These are phyloP conservation scores for Penaeus vannamei DNA, from an alignment of 1,140 invertebrate genomes.

Conservation along the genomic window DNA sequence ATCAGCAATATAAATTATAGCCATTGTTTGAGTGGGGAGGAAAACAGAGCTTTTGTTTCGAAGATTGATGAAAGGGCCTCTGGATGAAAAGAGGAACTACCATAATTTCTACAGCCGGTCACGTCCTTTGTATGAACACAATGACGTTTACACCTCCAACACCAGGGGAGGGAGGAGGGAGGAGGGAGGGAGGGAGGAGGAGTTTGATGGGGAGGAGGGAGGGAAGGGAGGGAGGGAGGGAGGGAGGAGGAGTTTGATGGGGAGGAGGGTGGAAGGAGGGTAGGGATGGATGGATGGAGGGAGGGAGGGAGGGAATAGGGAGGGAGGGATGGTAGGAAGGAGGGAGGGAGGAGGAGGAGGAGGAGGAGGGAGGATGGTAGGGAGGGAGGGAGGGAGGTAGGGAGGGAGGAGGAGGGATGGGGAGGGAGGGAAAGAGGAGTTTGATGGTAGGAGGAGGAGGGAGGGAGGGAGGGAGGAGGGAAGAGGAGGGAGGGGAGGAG, in stretches of 20 bases:
- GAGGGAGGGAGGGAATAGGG: too few relatives aligned
- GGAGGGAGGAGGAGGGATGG: too few relatives aligned
- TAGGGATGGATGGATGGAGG: too few relatives aligned
- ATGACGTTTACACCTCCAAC: constrained; percentile 11
- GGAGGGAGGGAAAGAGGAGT: too few relatives aligned
- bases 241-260: too few relatives aligned
- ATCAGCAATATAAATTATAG: constrained; percentile 44
- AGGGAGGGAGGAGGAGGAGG: too few relatives aligned
- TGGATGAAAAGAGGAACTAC: constrained; percentile 11
- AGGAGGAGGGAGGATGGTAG: too few relatives aligned
- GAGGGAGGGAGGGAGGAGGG: neutral
- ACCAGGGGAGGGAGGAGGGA: neutral
- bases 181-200: neutral
- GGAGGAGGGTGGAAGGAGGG: too few relatives aligned
- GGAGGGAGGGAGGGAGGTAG: too few relatives aligned
- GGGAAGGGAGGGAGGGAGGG: neutral
- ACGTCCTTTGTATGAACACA: constrained; percentile 23
- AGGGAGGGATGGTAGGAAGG: too few relatives aligned
- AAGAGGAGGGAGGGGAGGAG: neutral
- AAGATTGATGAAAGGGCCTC: constrained; percentile 7
- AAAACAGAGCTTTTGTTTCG: constrained; percentile 39
- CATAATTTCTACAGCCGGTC: constrained; percentile 38
- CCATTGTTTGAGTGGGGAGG: constrained; percentile 35
- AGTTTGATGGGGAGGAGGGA: neutral
- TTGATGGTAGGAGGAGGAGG: neutral